Evolutionary conservation across 2,888 invertebrate genomes (phyloP).

Genomic region (Dasysyrphus tricinctus): DNA sequence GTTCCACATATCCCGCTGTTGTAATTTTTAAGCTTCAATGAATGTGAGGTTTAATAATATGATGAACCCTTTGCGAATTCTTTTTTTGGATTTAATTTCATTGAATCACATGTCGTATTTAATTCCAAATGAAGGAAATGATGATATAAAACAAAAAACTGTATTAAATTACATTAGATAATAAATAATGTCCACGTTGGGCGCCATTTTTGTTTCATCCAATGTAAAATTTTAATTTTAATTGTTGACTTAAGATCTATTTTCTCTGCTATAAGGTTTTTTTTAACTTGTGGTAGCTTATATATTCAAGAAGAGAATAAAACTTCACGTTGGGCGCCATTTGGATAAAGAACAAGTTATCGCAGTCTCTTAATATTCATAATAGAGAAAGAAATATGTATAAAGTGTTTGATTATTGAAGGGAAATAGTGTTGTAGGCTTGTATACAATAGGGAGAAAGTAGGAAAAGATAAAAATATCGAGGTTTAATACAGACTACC

Average conservation of each 20-base stretch:
- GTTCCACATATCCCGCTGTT: slow-evolving; percentile 15
- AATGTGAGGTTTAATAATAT: neutral
- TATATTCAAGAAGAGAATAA: too few relatives aligned
- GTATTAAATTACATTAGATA: neutral
- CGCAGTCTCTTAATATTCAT: too few relatives aligned
- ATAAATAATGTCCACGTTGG: neutral
- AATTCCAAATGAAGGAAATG: neutral
- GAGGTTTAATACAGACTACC: too few relatives aligned
- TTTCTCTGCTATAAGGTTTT: too few relatives aligned
- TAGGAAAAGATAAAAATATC: too few relatives aligned
- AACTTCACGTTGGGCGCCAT: neutral
- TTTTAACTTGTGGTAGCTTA: too few relatives aligned
- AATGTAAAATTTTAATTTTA: neutral
- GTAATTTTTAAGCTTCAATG: slow-evolving; percentile 15
- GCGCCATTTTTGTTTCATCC: slow-evolving; percentile 9
- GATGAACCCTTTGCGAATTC: neutral
- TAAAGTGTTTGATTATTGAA: too few relatives aligned
- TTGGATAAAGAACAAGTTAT: too few relatives aligned
- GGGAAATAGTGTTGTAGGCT: too few relatives aligned
- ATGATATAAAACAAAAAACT: neutral
- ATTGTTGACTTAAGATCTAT: too few relatives aligned
- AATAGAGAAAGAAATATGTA: too few relatives aligned
- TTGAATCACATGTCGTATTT: neutral
- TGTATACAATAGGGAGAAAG: too few relatives aligned
- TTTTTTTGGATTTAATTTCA: neutral